Base-by-base conservation (phyloP, 2,797 vertebrate genomes). In the Chrysolophus pictus region DNA sequence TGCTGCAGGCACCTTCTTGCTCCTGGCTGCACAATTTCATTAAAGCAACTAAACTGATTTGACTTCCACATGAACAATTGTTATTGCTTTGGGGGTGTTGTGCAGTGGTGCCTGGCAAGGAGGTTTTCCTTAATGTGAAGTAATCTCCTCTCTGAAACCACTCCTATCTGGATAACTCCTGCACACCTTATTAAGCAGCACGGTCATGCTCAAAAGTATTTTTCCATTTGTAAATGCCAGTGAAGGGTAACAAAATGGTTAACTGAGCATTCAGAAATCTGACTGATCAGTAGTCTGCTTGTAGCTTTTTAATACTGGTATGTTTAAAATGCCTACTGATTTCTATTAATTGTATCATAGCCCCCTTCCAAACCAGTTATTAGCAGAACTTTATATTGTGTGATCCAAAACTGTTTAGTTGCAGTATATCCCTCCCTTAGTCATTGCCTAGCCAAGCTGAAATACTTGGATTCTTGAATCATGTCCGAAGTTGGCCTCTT, bases 401-500 rank as follows among this genome's bases (percentile, higher is more conserved):
- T 82, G 89, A 94, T 88, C 91, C 76, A 88, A 62, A 79, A 68
- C 74, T 91, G 14, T 62, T 55, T 18, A 58, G 63, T 53, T 92
- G 82, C 46, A 71, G 24, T 74, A 23, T 86, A 84, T 94, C 62
- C 11, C 62, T 94, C 67, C 73, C 80, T 92, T 91, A 91, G 81
- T 95, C 77, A 90, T 73, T 77, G 95, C 79, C 76, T 87, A 78
- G 90, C 93, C 83, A 93, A 91, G 82, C 80, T 90, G 77, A 95
- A 96, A 97, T 95, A 92, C 70, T 96, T 95, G 86, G 84, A 84
- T 83, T 90, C 91, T 91, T 94, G 89, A 90, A 80, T 97, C 84
- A 94, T 93, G 81, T 95, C 88, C 31, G 1, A 92, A 87, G 85
- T 65, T 95, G 95, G 93, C 95, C 67, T 70, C 39, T 87, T 87